phyloP scores from a whole-genome alignment of 2,113 vertebrate genomes.

The Syngnathus scovelli region DNA sequence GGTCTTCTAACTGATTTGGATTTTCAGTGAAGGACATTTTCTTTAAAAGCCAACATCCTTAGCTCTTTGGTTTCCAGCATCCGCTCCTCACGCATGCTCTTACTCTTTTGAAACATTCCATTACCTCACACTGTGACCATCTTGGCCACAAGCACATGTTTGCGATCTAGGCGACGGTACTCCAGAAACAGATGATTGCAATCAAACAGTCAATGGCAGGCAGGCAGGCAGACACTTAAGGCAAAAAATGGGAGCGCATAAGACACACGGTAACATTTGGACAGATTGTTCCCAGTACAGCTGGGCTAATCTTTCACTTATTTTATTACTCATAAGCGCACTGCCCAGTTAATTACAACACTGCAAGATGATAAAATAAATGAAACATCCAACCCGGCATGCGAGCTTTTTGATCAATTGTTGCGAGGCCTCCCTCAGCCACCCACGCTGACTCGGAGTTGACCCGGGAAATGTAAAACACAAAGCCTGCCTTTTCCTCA shows the following conservation, averaged over 20 bases:
- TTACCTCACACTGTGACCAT: conserved; percentile 56
- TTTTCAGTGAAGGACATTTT: background rate
- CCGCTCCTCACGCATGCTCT: conserved; percentile 8
- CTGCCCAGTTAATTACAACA: background rate
- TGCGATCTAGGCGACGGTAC: conserved; percentile 47
- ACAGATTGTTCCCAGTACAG: conserved; percentile 13
- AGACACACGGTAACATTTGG: background rate
- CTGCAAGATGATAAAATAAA: background rate
- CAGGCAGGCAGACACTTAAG: conserved; percentile 30
- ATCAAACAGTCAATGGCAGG: conserved; percentile 45
- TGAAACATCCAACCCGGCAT: background rate
- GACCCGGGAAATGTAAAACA: conserved; percentile 50
- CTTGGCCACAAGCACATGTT: conserved; percentile 48
- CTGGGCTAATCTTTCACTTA: background rate
- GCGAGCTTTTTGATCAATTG: background rate
- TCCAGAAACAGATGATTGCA: conserved; percentile 54
- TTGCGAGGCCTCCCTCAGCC: conserved; percentile 25
- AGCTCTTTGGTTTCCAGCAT: background rate
- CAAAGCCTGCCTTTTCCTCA: conserved; percentile 32
- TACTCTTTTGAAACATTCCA: conserved; percentile 42
- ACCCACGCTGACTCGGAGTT: conserved; percentile 45
- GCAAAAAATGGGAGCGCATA: conserved; percentile 25
- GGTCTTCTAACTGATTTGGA: background rate
- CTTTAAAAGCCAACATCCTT: background rate
- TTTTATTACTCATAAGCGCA: background rate